Conservation (phyloP, 2,888 invertebrate species). For the Panzeria rudis region DNA sequence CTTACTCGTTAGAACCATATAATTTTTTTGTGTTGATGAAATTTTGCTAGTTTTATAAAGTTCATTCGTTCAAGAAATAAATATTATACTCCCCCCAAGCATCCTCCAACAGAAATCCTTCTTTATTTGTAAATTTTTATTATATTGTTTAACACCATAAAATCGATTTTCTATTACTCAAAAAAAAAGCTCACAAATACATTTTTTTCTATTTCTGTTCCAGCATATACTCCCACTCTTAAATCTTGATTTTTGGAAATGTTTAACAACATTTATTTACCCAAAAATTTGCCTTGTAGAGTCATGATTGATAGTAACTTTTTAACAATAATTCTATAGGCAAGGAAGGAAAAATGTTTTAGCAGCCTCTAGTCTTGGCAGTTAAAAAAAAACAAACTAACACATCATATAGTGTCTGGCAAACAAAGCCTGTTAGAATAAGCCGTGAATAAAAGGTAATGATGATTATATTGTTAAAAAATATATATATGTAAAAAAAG, state of each 20-base stretch:
- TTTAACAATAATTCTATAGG: slow-evolving; percentile 32
- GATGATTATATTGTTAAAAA: slow-evolving; percentile 57
- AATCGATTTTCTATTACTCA: slow-evolving; percentile 63
- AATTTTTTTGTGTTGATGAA: not conserved
- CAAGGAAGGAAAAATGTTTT: slow-evolving; percentile 17
- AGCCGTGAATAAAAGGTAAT: slow-evolving; percentile 52
- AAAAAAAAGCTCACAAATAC: not conserved
- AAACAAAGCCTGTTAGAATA: slow-evolving; percentile 30
- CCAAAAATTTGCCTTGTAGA: slow-evolving; percentile 65
- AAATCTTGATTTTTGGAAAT: slow-evolving; percentile 15
- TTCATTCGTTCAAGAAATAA: not conserved
- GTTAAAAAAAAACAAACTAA: slow-evolving; percentile 15
- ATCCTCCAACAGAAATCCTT: not conserved
- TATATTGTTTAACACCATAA: slow-evolving; percentile 45
- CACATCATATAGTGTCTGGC: slow-evolving; percentile 45
- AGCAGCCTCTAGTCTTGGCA: slow-evolving; percentile 9
- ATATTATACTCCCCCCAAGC: too few species aligned
- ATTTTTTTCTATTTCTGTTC: not conserved
- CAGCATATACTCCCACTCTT: not conserved
- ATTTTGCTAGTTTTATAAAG: not conserved
- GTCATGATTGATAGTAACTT: slow-evolving; percentile 69
- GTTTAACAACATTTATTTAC: slow-evolving; percentile 65
- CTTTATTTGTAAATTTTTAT: too few species aligned
- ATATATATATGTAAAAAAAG: not conserved
- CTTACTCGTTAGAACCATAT: too few species aligned